Base-by-base conservation (phyloP, 2,113 vertebrate species). In the Phaethornis superciliosus region DNA sequence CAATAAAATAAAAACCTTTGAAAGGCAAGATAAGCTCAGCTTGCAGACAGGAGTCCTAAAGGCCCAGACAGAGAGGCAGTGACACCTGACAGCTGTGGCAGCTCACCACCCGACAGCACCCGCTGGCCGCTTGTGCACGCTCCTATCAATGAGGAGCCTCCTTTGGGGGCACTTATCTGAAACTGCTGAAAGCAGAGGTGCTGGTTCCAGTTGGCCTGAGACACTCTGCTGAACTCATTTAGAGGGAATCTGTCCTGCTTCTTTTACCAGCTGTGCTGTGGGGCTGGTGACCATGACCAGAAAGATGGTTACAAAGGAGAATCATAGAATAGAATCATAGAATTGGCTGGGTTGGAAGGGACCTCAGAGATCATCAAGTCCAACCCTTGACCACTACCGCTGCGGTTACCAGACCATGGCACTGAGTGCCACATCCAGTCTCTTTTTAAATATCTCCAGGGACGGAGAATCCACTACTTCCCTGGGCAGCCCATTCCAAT, bases 71-170 rank as follows among this genome's bases (percentile, higher is more conserved):
- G 6, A 37, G 10, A 24, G 49, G 59, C 17, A 69, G 65, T 15
- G 49, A 63, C 27, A 47, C 65, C 49, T 88, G 24, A 35, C 4
- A 77, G 47, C 52, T 55, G 33, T 7, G 42, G 64, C 69, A 69
- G 67, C 62, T 54, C 81, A 62, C 30, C 44, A 8, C 59, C 33
- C 3, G 15, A 23, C 42, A 59, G 44, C 44, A 55, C 4, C 4
- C 9, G 7, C n/a, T 80, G 2, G 0, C 12, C 51, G 72, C 51
- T 77, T 59, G 35, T 0, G 7, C 18, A 70, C 20, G 1, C 18
- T 32, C 1, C 0, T 59, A 44, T 47, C 60, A 46, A 47, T 5
- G 52, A 70, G 65, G 7, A 79, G 68, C 35, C 20, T 55, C 59
- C 77, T 12, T 35, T 46, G 22, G 37, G 8, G 5, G 4, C 14